Evolutionary conservation across 2,888 invertebrate species (phyloP).

Genomic region (Dynastes maya): DNA sequence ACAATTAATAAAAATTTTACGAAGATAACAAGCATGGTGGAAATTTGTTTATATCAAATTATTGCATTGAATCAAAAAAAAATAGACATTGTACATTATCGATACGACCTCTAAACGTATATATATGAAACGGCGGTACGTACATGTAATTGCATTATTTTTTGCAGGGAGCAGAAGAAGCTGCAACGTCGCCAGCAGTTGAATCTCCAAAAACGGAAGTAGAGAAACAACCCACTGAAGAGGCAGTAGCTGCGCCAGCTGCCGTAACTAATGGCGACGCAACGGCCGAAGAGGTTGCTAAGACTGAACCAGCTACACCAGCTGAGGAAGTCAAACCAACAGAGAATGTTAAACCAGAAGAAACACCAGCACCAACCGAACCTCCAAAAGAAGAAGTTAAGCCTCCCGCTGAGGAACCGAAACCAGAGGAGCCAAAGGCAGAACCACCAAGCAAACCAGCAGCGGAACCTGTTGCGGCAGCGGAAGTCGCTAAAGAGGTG

Average conservation of each 20-base stretch:
- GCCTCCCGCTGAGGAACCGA: constrained; percentile 57
- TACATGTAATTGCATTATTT: neutral
- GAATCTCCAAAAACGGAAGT: constrained; percentile 64
- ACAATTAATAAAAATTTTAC: too few relatives aligned
- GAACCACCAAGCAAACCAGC: constrained; percentile 48
- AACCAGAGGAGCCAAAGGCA: constrained; percentile 54
- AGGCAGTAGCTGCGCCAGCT: constrained; percentile 43
- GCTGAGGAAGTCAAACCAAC: constrained; percentile 56
- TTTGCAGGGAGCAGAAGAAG: constrained; percentile 67
- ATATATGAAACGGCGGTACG: too few relatives aligned
- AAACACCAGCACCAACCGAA: constrained; percentile 59
- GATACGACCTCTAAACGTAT: too few relatives aligned
- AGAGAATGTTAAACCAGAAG: constrained; percentile 55
- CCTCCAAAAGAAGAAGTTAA: constrained; percentile 58
- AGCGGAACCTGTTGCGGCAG: constrained; percentile 57
- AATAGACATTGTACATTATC: too few relatives aligned
- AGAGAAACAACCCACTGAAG: constrained; percentile 56
- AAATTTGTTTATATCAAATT: too few relatives aligned
- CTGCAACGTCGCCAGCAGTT: constrained; percentile 62
- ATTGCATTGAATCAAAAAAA: too few relatives aligned
- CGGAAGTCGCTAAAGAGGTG: constrained; percentile 71
- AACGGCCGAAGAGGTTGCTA: constrained; percentile 55
- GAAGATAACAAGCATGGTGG: too few relatives aligned
- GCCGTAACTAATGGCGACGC: constrained; percentile 57
- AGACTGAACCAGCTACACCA: constrained; percentile 50